A percentile compares a stretch with the other conserved stretches of the same genome.
phyloP scores from a whole-genome alignment of 1,140 invertebrate species.

The Oncopodura yosiiana region DNA sequence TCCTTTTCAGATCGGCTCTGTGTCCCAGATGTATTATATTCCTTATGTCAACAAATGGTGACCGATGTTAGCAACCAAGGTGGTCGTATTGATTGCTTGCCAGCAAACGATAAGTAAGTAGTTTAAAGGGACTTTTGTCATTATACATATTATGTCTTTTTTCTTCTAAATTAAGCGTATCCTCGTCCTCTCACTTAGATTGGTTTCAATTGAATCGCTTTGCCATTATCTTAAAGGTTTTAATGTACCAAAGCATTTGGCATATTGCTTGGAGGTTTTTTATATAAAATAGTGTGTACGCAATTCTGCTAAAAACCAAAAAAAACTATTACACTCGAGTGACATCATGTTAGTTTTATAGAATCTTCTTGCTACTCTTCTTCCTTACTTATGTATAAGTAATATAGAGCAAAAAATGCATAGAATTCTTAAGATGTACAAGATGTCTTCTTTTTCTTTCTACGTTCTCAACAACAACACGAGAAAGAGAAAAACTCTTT shows the following conservation, averaged over 20 bases:
- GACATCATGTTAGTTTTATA: too few relatives aligned
- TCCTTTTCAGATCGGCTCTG: conserved; percentile 32
- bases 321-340: too few relatives aligned
- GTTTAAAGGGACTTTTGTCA: not conserved
- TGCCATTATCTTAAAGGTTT: not conserved
- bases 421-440: not conserved
- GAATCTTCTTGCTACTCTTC: too few relatives aligned
- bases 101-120: conserved; percentile 34
- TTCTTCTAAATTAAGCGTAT: not conserved
- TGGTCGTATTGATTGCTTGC: conserved; percentile 29
- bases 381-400: too few relatives aligned
- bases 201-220: not conserved
- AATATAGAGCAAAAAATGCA: not conserved
- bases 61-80: conserved; percentile 24
- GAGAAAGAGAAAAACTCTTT: not conserved
- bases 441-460: not conserved
- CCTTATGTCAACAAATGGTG: conserved; percentile 33
- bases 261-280: not conserved
- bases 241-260: not conserved
- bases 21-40: conserved; percentile 30
- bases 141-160: not conserved
- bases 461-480: not conserved
- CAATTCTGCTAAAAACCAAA: too few relatives aligned
- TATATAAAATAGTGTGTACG: not conserved
- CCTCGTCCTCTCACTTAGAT: not conserved